Evolutionary conservation across 2,113 vertebrate species (phyloP).

Genomic region (Lathamus discolor): DNA sequence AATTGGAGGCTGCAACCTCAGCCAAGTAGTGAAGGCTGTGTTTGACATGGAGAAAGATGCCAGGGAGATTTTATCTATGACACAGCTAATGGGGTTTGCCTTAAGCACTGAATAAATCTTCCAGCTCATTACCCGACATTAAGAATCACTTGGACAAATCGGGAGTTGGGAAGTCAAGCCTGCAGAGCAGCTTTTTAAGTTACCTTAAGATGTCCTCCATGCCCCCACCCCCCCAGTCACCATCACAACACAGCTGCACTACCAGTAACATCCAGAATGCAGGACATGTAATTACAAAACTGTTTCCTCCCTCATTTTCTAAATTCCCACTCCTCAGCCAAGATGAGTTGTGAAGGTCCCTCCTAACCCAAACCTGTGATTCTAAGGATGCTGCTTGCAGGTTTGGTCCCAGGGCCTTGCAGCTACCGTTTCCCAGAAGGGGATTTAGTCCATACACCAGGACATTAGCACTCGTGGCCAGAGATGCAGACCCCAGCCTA

Average conservation of each 20-base stretch:
- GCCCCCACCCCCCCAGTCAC: not conserved
- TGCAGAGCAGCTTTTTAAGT: not conserved
- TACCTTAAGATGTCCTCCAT: not conserved
- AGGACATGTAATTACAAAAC: not conserved
- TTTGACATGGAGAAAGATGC: not conserved
- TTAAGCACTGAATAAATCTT: not conserved
- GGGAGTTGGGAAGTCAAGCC: not conserved
- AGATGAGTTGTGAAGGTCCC: not conserved
- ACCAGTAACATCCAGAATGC: not conserved
- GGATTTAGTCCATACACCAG: not conserved
- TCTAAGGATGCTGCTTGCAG: fast-evolving
- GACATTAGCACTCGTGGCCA: not conserved
- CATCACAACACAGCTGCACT: not conserved
- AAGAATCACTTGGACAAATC: not conserved
- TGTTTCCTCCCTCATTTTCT: not conserved
- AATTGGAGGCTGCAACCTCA: not conserved
- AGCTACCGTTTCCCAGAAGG: not conserved
- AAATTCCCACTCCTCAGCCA: not conserved
- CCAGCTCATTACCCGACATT: not conserved
- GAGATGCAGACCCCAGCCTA: not conserved
- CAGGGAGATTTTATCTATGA: not conserved
- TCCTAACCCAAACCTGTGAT: not conserved
- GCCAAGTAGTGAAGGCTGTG: not conserved
- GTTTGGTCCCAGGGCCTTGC: fast-evolving
- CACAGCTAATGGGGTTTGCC: not conserved